These are phyloP conservation scores for Conops quadrifasciatus DNA, from an alignment of 2,888 invertebrate species.

Conservation along the genomic window DNA sequence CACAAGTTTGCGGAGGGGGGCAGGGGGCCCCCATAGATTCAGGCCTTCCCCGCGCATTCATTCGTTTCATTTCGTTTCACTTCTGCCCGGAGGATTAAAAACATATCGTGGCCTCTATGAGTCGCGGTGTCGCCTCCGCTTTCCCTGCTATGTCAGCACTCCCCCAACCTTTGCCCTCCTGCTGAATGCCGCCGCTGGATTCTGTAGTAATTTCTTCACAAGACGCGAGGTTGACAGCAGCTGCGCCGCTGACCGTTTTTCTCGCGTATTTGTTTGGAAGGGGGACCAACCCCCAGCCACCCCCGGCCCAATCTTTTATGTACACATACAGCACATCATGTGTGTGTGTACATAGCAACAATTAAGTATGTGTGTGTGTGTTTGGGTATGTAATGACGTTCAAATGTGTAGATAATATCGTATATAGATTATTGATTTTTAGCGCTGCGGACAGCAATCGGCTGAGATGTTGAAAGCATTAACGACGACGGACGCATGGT, in stretches of 20 bases:
- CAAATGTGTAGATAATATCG: conserved; percentile 26
- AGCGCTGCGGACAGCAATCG: conserved; percentile 2
- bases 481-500: conserved; percentile 12
- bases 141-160: neutral
- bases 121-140: neutral
- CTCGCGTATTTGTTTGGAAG: conserved; percentile 34
- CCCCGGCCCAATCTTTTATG: neutral
- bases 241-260: conserved; percentile 23
- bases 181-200: neutral
- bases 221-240: conserved; percentile 24
- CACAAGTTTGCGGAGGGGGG: no score
- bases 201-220: conserved; percentile 22
- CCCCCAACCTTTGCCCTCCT: neutral
- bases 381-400: neutral
- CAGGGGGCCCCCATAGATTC: no score
- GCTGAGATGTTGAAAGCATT: neutral
- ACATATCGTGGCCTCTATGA: neutral
- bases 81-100: neutral
- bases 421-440: conserved; percentile 35
- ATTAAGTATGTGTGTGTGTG: conserved; percentile 10
- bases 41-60: no score
- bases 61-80: no score
- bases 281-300: neutral
- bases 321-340: conserved; percentile 5
- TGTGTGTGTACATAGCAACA: neutral